phyloP scores from a whole-genome alignment of 2,113 vertebrate genomes.

The Cynopterus brachyotis region DNA sequence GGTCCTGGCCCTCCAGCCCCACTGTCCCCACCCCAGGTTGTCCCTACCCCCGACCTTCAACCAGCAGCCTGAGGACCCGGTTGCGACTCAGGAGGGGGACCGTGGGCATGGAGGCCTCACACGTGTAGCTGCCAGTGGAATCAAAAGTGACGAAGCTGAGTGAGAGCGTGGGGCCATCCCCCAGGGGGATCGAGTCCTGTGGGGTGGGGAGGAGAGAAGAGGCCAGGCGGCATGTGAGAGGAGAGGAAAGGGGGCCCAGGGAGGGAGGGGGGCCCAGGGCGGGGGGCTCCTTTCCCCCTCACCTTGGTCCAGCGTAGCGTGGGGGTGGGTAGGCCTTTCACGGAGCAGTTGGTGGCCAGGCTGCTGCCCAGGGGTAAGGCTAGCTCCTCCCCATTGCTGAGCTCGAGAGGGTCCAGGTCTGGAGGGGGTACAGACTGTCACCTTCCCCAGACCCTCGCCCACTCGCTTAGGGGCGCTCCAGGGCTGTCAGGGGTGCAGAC shows the following conservation, averaged over 20 bases:
- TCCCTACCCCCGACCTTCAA: constrained; percentile 83
- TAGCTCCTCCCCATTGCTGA: constrained; percentile 72
- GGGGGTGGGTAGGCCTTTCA: constrained; percentile 78
- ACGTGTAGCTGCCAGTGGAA: constrained; percentile 85
- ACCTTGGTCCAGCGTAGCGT: constrained; percentile 90
- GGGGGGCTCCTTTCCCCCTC: neutral
- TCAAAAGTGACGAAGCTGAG: constrained; percentile 78
- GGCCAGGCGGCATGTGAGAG: neutral
- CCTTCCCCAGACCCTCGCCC: neutral
- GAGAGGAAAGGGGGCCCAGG: fast-evolving
- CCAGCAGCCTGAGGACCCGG: constrained; percentile 80
- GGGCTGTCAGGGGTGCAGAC: neutral
- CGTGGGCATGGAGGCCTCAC: constrained; percentile 83
- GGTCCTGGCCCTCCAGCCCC: neutral
- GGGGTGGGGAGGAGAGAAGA: neutral
- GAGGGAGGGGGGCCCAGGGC: fast-evolving
- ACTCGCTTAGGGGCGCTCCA: neutral
- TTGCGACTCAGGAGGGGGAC: constrained; percentile 84
- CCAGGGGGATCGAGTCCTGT: constrained; percentile 49
- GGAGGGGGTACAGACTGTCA: neutral
- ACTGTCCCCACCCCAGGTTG: fast-evolving
- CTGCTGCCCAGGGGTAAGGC: constrained; percentile 71
- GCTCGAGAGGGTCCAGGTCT: constrained; percentile 88
- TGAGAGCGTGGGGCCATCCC: constrained; percentile 39
- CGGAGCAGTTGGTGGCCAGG: constrained; percentile 83